Evolutionary conservation across 1,140 invertebrate species (phyloP), one percentile per base, ranked within the genome.

Genomic region (Vollenhovia emeryi): DNA sequence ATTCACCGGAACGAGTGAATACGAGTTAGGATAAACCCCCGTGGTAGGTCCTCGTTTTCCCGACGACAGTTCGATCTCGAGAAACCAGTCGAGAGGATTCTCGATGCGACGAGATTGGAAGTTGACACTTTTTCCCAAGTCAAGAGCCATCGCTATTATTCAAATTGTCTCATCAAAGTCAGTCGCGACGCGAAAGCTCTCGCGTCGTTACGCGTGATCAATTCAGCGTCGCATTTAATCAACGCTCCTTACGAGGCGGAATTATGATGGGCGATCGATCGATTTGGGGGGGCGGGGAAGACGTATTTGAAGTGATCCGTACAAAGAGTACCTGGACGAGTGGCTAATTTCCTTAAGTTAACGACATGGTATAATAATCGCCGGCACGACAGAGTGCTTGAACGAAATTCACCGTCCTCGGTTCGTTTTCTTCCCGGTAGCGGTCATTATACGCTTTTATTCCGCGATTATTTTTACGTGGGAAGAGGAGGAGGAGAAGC

Each of bases 141-240:
- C 93, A 94, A 91, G 90, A 93, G 90, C 89, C 88, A 80, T 89
- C 86, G 83, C 87, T 89, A 93, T 93, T 93, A 93, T 94, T 92
- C 90, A 93, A 92, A 94, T 94, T 86, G 79, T 89, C 87, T 85
- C 88, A 73, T 86, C 66, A 60, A 69, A 71, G 50, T 57, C 78
- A 73, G 50, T 24, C 36, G 18, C 66, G 78, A 57, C 13, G 50
- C 76, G 62, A 52, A 50, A 59, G 55, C 59, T 50, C 75, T 78
- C 59, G 75, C 69, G 59, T 89, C 68, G 87, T 89, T 88, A 88
- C 68, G 36, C 50, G 43, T 60, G 84, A 88, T 88, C 87, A 85
- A 88, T 88, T 88, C 87, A 64, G 50, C 64, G 27, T 59, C 68
- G 43, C 36, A 60, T 83, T 87, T 88, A 88, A 88, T 88, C 87